Evolutionary conservation across 2,888 invertebrate species (phyloP).

Genomic region (Perithous albicinctus): DNA sequence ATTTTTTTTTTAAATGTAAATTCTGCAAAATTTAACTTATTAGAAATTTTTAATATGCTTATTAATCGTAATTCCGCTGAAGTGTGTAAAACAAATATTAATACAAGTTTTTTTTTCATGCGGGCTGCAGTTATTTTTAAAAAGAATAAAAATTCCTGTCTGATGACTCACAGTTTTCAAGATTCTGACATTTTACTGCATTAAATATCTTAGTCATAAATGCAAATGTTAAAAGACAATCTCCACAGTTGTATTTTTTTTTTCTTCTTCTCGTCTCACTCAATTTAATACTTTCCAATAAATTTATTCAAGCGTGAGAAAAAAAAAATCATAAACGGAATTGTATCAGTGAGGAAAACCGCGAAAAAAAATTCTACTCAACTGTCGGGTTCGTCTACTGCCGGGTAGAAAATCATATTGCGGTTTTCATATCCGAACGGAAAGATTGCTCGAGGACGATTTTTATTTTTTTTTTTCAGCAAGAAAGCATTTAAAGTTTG

Average conservation of each 20-base stretch:
- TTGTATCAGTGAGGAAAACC: background rate
- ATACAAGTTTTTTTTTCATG: conserved; percentile 1
- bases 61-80: background rate
- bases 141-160: background rate
- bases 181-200: background rate
- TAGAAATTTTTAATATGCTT: background rate
- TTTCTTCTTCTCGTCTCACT: conserved; percentile 1
- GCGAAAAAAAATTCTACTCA: conserved; percentile 10
- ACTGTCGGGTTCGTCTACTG: background rate
- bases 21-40: too few relatives aligned
- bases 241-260: background rate
- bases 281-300: conserved; percentile 40
- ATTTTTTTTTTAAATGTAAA: too few relatives aligned
- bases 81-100: background rate
- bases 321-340: conserved; percentile 31
- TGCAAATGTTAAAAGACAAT: background rate
- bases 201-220: background rate
- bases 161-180: background rate
- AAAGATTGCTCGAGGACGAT: conserved; percentile 7
- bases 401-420: conserved; percentile 19
- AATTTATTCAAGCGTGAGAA: conserved; percentile 25
- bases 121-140: background rate
- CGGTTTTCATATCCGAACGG: background rate
- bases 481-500: background rate
- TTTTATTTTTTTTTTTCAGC: conserved; percentile 11